These are phyloP conservation scores for Zoanthus gigantus DNA, from an alignment of 92 coral and sea anemone species.

Conservation along the genomic window DNA sequence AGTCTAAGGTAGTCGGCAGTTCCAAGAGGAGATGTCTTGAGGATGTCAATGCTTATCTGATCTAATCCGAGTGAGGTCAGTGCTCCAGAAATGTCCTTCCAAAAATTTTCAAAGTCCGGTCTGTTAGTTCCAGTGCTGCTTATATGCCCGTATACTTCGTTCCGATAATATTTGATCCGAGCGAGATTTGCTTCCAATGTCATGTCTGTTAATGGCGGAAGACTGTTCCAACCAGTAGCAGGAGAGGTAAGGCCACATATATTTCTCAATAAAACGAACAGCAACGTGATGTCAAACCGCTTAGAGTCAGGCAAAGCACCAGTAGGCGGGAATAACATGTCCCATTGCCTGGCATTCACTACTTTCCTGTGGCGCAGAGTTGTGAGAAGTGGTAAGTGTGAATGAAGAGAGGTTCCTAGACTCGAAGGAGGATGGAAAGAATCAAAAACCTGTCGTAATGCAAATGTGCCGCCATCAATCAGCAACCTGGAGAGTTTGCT, in stretches of 20 bases:
- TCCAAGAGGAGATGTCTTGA: slow-evolving; percentile 35
- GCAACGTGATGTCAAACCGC: slow-evolving; percentile 42
- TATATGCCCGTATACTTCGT: slow-evolving; percentile 30
- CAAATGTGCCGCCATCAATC: slow-evolving; percentile 51
- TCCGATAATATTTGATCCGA: slow-evolving; percentile 49
- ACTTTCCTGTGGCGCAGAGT: slow-evolving; percentile 32
- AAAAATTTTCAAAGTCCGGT: slow-evolving; percentile 27
- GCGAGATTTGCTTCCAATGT: slow-evolving; percentile 44
- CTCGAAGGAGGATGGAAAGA: slow-evolving; percentile 35
- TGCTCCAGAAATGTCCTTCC: slow-evolving; percentile 37
- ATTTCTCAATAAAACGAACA: slow-evolving; percentile 40
- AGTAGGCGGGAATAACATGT: slow-evolving; percentile 35
- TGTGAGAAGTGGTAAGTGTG: slow-evolving; percentile 34
- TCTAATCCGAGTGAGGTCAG: slow-evolving; percentile 28
- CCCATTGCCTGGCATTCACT: slow-evolving; percentile 42
- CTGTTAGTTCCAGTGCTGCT: slow-evolving; percentile 14
- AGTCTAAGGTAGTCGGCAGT: slow-evolving; percentile 15
- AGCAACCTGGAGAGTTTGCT: slow-evolving; percentile 41
- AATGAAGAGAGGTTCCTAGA: slow-evolving; percentile 23
- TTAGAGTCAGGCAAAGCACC: slow-evolving; percentile 50
- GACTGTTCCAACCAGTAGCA: slow-evolving; percentile 47
- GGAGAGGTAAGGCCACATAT: slow-evolving; percentile 50
- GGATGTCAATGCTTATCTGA: slow-evolving; percentile 30
- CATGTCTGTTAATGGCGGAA: slow-evolving; percentile 39
- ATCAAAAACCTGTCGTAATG: slow-evolving; percentile 34